These are phyloP conservation scores for Adelges cooleyi DNA, from an alignment of 1,140 invertebrate genomes.

Conservation along the genomic window DNA sequence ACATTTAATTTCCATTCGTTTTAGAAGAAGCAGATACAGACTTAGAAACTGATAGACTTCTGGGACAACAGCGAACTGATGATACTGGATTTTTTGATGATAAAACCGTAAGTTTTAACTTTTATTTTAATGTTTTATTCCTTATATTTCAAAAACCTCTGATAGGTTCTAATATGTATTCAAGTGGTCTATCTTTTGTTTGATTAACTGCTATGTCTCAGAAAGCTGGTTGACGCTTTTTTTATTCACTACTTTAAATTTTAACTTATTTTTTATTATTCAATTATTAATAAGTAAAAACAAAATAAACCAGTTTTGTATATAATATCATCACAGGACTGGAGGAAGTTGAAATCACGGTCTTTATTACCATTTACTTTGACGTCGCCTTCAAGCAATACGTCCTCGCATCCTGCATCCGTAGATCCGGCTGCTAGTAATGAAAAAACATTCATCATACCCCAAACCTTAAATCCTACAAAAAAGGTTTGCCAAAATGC, in stretches of 20 bases:
- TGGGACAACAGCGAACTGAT: conserved; percentile 78
- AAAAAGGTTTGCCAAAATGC: conserved; percentile 23
- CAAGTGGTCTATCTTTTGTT: conserved; percentile 19
- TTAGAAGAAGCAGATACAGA: conserved; percentile 75
- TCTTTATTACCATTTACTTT: conserved; percentile 29
- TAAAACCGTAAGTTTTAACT: conserved; percentile 46
- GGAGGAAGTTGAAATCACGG: conserved; percentile 29
- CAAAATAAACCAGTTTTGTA: conserved; percentile 20
- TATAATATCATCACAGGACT: conserved; percentile 26
- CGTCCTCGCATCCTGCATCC: conserved; percentile 14
- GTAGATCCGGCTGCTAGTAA: conserved; percentile 21
- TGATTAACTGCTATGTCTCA: conserved; percentile 10
- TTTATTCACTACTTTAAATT: conserved; percentile 5
- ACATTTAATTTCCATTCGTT: background rate
- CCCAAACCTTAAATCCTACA: conserved; percentile 21
- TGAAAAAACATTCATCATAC: conserved; percentile 21
- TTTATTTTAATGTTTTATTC: background rate
- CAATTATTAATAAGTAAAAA: background rate
- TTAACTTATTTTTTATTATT: background rate
- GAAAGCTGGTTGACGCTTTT: too few species aligned
- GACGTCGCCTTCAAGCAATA: conserved; percentile 17
- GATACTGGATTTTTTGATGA: conserved; percentile 84
- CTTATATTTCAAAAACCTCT: conserved; percentile 10
- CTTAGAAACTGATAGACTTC: conserved; percentile 74
- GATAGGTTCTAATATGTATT: conserved; percentile 9